A percentile compares a stretch with the other conserved stretches of the same genome.
These are phyloP conservation scores for Dasypus novemcinctus DNA, from an alignment of 2,113 vertebrate genomes.

Conservation along the genomic window DNA sequence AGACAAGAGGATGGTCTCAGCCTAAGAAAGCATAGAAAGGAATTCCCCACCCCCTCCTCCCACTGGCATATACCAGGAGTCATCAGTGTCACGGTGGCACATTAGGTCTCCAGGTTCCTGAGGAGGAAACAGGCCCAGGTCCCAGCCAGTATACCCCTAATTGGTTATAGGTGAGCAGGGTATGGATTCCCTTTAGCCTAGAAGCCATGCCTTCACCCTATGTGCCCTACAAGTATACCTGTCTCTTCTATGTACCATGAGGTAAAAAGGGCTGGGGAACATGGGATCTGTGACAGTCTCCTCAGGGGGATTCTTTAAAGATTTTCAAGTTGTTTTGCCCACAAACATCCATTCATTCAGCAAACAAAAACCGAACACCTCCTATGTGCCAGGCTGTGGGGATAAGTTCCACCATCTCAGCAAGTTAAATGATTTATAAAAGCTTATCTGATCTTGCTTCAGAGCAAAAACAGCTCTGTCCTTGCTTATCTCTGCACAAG, in stretches of 20 bases:
- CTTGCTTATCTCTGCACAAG: too few species aligned
- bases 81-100: accelerated
- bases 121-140: too few species aligned
- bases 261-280: neutral
- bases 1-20: neutral
- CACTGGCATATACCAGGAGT: too few species aligned
- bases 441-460: too few species aligned
- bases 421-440: too few species aligned
- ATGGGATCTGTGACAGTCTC: neutral
- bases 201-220: neutral
- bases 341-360: neutral
- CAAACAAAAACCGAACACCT: neutral
- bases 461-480: too few species aligned
- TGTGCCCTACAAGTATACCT: neutral
- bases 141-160: neutral
- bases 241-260: neutral
- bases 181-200: neutral
- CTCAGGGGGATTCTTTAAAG: neutral
- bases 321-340: neutral
- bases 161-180: neutral
- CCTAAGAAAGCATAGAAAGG: neutral
- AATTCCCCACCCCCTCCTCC: neutral
- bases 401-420: too few species aligned
- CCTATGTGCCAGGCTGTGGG: accelerated
- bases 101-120: too few species aligned